phyloP scores from a whole-genome alignment of 1,140 invertebrate species.

The Cotesia vestalis region DNA sequence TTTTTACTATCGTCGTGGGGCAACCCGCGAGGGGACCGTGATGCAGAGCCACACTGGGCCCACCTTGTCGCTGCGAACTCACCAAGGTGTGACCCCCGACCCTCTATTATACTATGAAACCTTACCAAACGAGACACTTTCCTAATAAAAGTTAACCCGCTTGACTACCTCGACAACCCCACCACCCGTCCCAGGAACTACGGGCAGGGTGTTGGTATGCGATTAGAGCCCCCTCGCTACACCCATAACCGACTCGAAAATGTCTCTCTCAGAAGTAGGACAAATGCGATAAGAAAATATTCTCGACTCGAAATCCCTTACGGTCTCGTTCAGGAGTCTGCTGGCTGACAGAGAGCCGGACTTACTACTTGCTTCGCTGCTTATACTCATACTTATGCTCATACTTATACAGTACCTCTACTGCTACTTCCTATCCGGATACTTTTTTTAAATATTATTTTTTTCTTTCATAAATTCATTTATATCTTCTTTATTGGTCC shows the following conservation, averaged over 20 bases:
- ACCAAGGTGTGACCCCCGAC: constrained; percentile 55
- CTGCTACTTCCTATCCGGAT: not conserved
- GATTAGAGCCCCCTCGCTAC: constrained; percentile 23
- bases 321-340: constrained; percentile 30
- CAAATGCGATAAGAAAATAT: constrained; percentile 24
- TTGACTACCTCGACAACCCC: not conserved
- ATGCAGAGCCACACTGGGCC: constrained; percentile 62
- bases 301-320: constrained; percentile 25
- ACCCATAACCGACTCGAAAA: not conserved
- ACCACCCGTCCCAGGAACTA: not conserved
- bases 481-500: no score
- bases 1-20: constrained; percentile 67
- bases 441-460: no score
- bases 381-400: not conserved
- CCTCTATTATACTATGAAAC: constrained; percentile 45
- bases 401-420: not conserved
- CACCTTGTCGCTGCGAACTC: constrained; percentile 59
- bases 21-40: constrained; percentile 56
- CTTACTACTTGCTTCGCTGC: constrained; percentile 5
- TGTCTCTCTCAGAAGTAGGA: constrained; percentile 11
- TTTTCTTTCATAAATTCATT: no score
- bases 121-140: constrained; percentile 55
- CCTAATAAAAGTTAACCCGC: constrained; percentile 52
- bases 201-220: constrained; percentile 12
- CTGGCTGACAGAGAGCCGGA: not conserved